A percentile compares a stretch with the other conserved stretches of the same genome.
Evolutionary conservation across 2,797 vertebrate species (phyloP).

Genomic region (Hafferia zeledoni): DNA sequence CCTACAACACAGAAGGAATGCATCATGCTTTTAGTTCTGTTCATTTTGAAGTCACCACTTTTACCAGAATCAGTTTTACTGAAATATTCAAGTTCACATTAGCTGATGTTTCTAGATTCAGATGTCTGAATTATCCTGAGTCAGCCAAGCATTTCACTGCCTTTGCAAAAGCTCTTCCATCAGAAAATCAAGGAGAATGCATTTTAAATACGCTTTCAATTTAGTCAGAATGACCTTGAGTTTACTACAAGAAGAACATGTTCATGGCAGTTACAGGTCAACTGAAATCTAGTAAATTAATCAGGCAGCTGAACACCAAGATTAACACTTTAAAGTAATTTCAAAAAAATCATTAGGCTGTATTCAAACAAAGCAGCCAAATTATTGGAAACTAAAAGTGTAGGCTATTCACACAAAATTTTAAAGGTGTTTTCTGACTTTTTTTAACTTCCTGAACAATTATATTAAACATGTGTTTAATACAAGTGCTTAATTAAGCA

Average conservation of each 20-base stretch:
- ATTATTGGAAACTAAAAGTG: not conserved
- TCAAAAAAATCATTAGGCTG: not conserved
- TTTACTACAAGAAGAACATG: not conserved
- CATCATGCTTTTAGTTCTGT: not conserved
- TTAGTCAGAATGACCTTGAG: not conserved
- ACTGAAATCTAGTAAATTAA: not conserved
- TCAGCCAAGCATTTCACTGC: not conserved
- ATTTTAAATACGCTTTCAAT: not conserved
- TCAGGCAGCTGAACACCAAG: not conserved
- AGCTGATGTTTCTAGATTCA: not conserved
- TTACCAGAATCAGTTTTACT: not conserved
- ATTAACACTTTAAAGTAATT: not conserved
- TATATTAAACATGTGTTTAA: not conserved
- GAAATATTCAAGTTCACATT: not conserved
- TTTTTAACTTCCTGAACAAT: not conserved
- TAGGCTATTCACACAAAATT: not conserved
- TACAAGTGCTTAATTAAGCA: not conserved
- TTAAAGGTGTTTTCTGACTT: not conserved
- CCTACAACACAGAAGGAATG: not conserved
- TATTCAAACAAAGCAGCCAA: not conserved
- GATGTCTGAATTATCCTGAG: accelerated
- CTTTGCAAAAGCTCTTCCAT: not conserved
- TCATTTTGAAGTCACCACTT: not conserved
- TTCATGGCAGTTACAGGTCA: not conserved
- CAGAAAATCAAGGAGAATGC: not conserved